Evolutionary conservation across 1,140 invertebrate species (phyloP), one percentile per base, ranked within the genome.

Genomic region (Galleria mellonella): DNA sequence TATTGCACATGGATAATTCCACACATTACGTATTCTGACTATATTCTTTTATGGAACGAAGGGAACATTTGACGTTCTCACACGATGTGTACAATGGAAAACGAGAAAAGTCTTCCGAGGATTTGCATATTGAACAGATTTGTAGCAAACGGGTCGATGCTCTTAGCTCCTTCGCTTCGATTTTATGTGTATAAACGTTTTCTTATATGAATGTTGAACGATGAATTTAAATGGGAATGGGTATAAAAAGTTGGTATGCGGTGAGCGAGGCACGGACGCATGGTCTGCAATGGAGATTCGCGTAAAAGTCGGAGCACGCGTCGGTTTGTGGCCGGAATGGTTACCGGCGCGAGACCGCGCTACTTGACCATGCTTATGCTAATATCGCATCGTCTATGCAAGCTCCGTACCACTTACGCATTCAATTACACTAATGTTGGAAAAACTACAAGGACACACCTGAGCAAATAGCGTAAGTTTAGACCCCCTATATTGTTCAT

Each of bases 281-380:
- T 23, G 48, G 57, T 42, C 51, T 37, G 55, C 51, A 6, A 23
- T 23, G 54, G 39, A 41, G 57, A 60, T 55, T 50, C 37, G 38
- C 32, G 41, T 30, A 46, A 39, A 43, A 58, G 45, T 52, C 13
- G 46, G 41, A 14, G 7, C 4, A 30, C 61, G 61, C 7, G 17
- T 23, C 6, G 17, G 17, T 23, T 6, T 23, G 17, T 32, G 51
- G 42, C 72, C 74, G 67, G 55, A 61, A 73, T 75, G 65, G 15
- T 60, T 68, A 73, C 32, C 58, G 51, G 55, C 62, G 74, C 70
- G 74, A 50, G 59, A 74, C 73, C 43, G 35, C 17, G 13, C 43
- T 7, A 14, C 28, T 29, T 14, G 32, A 40, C 17, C 37, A 49
- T 28, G 17, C 15, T 23, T 39, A 50, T 44, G 42, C 30, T 43